Base-by-base conservation (phyloP, 2,797 vertebrate species). In the Distichodus sexfasciatus region DNA sequence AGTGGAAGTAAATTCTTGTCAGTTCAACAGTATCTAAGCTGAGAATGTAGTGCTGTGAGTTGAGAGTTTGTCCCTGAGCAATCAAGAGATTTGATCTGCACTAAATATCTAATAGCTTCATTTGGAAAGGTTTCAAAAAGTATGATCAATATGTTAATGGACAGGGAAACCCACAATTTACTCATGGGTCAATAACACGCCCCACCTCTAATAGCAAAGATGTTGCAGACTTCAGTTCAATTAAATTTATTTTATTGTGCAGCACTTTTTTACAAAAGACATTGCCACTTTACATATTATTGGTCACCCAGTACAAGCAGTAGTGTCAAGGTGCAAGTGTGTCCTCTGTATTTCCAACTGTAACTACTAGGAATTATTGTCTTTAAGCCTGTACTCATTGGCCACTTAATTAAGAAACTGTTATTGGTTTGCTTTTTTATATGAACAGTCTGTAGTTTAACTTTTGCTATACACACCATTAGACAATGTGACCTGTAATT, bases 141-240 rank as follows among this genome's bases (percentile, higher is more conserved):
- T 41, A 40, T 48, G 44, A 71, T 50, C 31, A 41, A 41, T 57
- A 33, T 26, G 24, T 50, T 65, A 71, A 71, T 65, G 53, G 43
- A 43, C n/a, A 65, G 43, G 12, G 15, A 57, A 65, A 58, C 35
- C 61, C 53, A 59, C 62, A 48, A 58, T 66, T 65, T 72, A 72
- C 41, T 65, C 53, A n/a, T 43, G 40, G 24, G 53, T 51, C 61
- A 50, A 48, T 57, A 71, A 41, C 43, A 57, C 19, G 64, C 33
- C 12, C 61, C 35, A 40, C 44, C 57, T 54, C 46, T 38, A 50
- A 29, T 50, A 28, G 46, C 24, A 41, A 17, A 43, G 11, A 15
- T 59, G 29, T 38, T 54, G 33, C 50, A 43, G 19, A 41, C 10
- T n/a, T 40, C 9, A 51, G 62, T 57, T 48, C 57, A 26, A 50